A percentile compares a stretch with the other conserved stretches of the same genome.
Evolutionary conservation across 2,797 vertebrate species (phyloP).

Genomic region (Varecia variegata): DNA sequence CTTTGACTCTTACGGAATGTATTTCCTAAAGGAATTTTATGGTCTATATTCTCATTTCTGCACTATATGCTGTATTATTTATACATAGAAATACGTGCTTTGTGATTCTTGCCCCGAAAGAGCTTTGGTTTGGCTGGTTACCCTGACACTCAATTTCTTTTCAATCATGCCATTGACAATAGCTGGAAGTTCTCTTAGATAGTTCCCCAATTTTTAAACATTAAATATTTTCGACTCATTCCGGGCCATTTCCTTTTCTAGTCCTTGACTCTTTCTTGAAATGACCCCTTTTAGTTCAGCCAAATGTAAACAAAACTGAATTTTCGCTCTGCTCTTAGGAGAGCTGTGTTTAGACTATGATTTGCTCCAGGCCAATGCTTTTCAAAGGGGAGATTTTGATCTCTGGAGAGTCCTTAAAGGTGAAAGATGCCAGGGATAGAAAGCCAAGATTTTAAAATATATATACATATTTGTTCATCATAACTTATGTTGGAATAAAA

Average conservation of each 20-base stretch:
- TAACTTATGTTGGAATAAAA: slow-evolving; percentile 24
- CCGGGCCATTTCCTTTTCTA: slow-evolving; percentile 67
- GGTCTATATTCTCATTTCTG: not conserved
- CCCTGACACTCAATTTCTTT: slow-evolving; percentile 7
- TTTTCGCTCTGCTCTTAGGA: slow-evolving; percentile 48
- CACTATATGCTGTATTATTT: not conserved
- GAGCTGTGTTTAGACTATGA: slow-evolving; percentile 67
- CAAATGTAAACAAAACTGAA: slow-evolving; percentile 73
- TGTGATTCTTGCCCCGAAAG: not conserved
- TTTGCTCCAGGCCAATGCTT: slow-evolving; percentile 61
- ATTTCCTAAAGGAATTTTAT: not conserved
- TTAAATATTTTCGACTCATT: slow-evolving; percentile 67
- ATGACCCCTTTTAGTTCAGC: slow-evolving; percentile 72
- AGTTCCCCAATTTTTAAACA: slow-evolving; percentile 48
- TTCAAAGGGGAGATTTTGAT: slow-evolving; percentile 63
- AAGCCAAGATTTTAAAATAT: slow-evolving; percentile 29
- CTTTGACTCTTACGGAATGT: not conserved
- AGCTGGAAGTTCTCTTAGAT: slow-evolving; percentile 23
- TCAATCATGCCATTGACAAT: slow-evolving; percentile 4
- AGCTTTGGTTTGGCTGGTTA: not conserved
- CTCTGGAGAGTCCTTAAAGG: slow-evolving; percentile 58
- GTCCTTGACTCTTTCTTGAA: slow-evolving; percentile 66
- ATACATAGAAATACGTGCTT: not conserved
- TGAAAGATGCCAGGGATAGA: slow-evolving; percentile 47
- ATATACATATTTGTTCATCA: slow-evolving; percentile 43